phyloP scores from a whole-genome alignment of 2,888 invertebrate genomes.

The Acrobasis consociella region DNA sequence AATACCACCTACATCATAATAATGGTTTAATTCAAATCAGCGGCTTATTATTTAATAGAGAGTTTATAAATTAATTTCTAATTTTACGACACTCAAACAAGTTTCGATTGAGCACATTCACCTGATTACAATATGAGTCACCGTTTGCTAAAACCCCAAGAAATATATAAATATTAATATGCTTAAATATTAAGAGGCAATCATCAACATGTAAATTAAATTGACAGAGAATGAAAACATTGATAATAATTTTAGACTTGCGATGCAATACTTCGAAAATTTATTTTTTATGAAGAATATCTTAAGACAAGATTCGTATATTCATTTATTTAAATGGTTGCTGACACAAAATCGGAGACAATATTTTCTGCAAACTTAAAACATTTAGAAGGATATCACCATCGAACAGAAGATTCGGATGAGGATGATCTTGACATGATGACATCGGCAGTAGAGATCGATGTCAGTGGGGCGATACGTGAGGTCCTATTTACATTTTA shows the following conservation, averaged over 20 bases:
- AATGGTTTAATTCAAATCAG: neutral
- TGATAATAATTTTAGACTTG: neutral
- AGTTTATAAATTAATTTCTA: conserved; percentile 3
- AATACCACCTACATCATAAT: neutral
- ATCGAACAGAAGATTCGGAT: conserved; percentile 39
- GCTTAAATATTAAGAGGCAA: neutral
- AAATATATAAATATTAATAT: conserved; percentile 4
- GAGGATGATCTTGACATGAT: conserved; percentile 57
- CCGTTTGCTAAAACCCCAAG: conserved; percentile 9
- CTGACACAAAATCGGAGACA: neutral
- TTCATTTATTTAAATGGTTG: neutral
- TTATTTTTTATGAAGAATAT: neutral
- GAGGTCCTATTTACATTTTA: conserved; percentile 38
- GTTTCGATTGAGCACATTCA: conserved; percentile 15
- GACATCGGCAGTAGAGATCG: conserved; percentile 42
- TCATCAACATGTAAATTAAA: neutral
- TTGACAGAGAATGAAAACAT: neutral
- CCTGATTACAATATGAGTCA: conserved; percentile 17
- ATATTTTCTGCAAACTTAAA: conserved; percentile 1
- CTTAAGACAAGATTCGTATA: neutral
- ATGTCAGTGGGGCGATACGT: conserved; percentile 56
- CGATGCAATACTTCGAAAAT: neutral
- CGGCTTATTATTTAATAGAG: conserved; percentile 6
- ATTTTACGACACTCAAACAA: conserved; percentile 8
- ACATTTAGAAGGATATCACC: conserved; percentile 36